phyloP scores from a whole-genome alignment of 2,113 vertebrate genomes.

The Crocuta crocuta region DNA sequence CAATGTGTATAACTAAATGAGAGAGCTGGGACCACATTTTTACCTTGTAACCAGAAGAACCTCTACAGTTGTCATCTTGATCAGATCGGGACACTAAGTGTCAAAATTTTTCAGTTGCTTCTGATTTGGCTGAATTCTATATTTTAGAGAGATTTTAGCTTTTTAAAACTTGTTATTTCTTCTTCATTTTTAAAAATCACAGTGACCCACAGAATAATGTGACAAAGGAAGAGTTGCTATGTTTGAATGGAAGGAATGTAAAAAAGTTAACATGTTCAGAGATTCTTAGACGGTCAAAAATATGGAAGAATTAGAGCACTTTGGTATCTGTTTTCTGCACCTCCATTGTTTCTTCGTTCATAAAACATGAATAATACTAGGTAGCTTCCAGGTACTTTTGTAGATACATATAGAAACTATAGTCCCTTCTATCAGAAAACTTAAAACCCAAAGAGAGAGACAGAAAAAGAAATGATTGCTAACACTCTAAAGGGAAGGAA shows the following conservation, averaged over 20 bases:
- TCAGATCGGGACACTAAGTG: background rate
- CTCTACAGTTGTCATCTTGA: background rate
- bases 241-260: background rate
- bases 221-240: background rate
- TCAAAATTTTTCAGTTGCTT: background rate
- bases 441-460: background rate
- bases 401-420: background rate
- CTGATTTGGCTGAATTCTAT: background rate
- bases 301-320: background rate
- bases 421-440: background rate
- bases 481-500: background rate
- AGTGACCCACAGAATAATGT: background rate
- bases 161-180: background rate
- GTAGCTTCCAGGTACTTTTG: background rate
- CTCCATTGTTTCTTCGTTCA: background rate
- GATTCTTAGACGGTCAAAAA: background rate
- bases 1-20: background rate
- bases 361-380: background rate
- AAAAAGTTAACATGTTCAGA: slow-evolving; percentile 19
- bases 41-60: background rate
- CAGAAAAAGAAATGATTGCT: background rate
- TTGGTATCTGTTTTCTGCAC: background rate
- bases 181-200: background rate
- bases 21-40: background rate
- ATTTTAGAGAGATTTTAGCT: background rate